A percentile compares a stretch with the other conserved stretches of the same genome.
Conservation (phyloP, 2,113 vertebrate genomes). For the Phodopus roborovskii region DNA sequence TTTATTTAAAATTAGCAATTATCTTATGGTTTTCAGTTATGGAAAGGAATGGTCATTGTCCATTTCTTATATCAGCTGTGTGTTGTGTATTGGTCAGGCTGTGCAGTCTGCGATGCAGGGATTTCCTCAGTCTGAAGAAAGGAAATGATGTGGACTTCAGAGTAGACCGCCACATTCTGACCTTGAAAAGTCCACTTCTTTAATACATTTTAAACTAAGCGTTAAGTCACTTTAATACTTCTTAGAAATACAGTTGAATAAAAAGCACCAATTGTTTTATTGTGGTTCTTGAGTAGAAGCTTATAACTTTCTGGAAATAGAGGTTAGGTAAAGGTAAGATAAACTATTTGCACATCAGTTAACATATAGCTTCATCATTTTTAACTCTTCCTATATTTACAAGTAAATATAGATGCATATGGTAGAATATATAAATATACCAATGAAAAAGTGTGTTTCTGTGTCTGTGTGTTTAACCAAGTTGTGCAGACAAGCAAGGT, state of each 20-base stretch:
- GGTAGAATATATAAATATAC: neutral
- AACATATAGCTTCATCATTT: neutral
- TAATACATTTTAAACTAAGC: neutral
- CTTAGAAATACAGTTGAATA: slow-evolving; percentile 1
- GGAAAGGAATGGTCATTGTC: neutral
- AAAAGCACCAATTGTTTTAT: neutral
- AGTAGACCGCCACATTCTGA: neutral
- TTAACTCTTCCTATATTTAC: neutral
- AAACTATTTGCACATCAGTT: neutral
- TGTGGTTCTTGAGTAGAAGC: neutral
- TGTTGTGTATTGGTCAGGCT: neutral
- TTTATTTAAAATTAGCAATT: slow-evolving; percentile 20
- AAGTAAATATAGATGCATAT: neutral
- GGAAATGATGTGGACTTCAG: neutral
- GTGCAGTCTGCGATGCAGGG: neutral
- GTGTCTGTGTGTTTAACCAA: neutral
- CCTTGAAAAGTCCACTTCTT: neutral
- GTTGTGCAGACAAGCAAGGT: neutral
- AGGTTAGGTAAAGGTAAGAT: neutral
- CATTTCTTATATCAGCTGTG: neutral
- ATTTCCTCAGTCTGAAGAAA: neutral
- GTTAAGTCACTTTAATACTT: neutral
- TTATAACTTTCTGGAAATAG: neutral
- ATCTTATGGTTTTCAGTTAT: neutral
- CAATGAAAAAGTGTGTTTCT: neutral